Base-by-base conservation (phyloP, 2,888 invertebrate species). In the Phortica okadai region DNA sequence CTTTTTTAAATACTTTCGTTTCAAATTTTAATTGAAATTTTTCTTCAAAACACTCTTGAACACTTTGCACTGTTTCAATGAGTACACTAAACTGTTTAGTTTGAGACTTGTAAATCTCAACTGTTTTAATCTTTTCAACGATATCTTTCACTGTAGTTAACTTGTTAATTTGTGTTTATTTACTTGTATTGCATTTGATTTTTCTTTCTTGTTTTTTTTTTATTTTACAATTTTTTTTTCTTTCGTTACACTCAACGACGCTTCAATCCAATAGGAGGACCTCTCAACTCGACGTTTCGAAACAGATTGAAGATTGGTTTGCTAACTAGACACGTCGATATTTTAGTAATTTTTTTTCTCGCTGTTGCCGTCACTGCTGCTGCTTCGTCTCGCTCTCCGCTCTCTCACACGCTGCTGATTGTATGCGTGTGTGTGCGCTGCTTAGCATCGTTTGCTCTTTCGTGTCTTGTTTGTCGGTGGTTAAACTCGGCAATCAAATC, bases 221-320 rank as follows among this genome's bases (percentile, higher is more conserved):
- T 73, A 16, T 45, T 74, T 54, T 44, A 11, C 11, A 56, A 10
- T 50, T 76, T 25, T 70, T 62, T 75, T n/a, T 74, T 54, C 25
- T n/a, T 74, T 54, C 25, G 54, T 54, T 42, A 69, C 59, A 58
- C 21, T 62, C 10, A 72, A 80, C 82, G 79, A 81, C 82, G 82
- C 81, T 82, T 81, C 83, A 88, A 89, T 86, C 88, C 86, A 89
- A 88, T 85, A 83, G 82, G 81, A 83, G 83, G 87, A 90, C 90
- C 90, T 90, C 83, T 90, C 88, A 86, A 87, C 89, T 90, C 90
- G 90, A 88, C 90, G 90, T 84, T 59, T 90, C 91, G 89, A 90
- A 90, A 90, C 90, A 91, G 90, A 91, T 91, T 90, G 90, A 85
- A 89, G 90, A 90, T 90, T 90, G 91, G 90, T 89, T 90, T 91